Conservation (phyloP, 2,797 vertebrate genomes). For the Acanthurus leucopareius region DNA sequence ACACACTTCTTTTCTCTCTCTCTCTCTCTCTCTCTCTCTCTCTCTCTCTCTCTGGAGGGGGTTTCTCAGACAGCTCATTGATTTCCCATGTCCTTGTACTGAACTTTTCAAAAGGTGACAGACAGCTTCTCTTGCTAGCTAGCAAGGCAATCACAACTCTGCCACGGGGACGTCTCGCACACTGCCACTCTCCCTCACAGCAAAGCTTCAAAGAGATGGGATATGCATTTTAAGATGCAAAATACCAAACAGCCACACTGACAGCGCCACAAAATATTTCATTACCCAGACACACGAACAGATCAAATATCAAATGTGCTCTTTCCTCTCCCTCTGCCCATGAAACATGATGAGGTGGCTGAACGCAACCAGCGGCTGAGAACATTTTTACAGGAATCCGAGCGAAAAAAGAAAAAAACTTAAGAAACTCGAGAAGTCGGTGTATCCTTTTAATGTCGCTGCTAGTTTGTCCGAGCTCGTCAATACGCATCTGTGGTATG, state of each 20-base stretch:
- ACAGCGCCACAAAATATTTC: slow-evolving; percentile 68
- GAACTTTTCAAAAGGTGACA: slow-evolving; percentile 82
- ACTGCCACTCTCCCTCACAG: slow-evolving; percentile 51
- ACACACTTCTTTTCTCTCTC: slow-evolving; percentile 43
- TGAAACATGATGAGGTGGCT: slow-evolving; percentile 79
- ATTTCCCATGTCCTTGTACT: slow-evolving; percentile 83
- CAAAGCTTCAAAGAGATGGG: slow-evolving; percentile 65
- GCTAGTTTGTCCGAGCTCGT: slow-evolving; percentile 74
- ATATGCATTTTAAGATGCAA: slow-evolving; percentile 74
- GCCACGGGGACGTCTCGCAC: slow-evolving; percentile 55
- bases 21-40: slow-evolving; percentile 42
- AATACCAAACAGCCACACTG: slow-evolving; percentile 67
- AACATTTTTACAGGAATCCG: slow-evolving; percentile 75
- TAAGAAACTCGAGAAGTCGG: slow-evolving; percentile 74
- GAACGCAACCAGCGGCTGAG: slow-evolving; percentile 66
- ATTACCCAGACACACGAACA: slow-evolving; percentile 73
- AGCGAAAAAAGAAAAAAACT: slow-evolving; percentile 48
- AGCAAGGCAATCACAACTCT: slow-evolving; percentile 69
- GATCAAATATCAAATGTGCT: slow-evolving; percentile 78
- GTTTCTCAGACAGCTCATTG: slow-evolving; percentile 78
- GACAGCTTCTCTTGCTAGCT: slow-evolving; percentile 69
- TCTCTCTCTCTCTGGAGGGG: slow-evolving; percentile 54
- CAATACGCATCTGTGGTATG: slow-evolving; percentile 69
- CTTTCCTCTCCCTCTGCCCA: slow-evolving; percentile 57
- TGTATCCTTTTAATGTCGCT: slow-evolving; percentile 76